Evolutionary conservation across 2,888 invertebrate genomes (phyloP).

Genomic region (Argyra leucocephala): DNA sequence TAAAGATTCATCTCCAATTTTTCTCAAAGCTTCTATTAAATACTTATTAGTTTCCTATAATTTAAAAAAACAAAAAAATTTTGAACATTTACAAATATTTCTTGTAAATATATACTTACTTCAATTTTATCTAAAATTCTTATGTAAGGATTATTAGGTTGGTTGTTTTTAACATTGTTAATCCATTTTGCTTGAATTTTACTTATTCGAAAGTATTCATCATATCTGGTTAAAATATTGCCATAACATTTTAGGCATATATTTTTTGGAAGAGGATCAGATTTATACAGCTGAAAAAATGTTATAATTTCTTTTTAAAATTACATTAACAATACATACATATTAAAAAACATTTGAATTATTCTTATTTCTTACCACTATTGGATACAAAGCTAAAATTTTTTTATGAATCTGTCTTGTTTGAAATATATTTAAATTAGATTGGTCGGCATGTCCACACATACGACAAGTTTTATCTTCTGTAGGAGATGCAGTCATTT

Average conservation of each 20-base stretch:
- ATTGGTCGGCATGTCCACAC: slow-evolving; percentile 25
- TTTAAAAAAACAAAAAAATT: too few species aligned
- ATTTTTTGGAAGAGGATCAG: slow-evolving; percentile 34
- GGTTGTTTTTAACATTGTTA: slow-evolving; percentile 27
- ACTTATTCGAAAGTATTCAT: slow-evolving; percentile 28
- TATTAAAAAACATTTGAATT: background rate
- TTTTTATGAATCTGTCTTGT: slow-evolving; percentile 20
- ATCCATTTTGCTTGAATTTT: slow-evolving; percentile 31
- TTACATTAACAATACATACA: too few species aligned
- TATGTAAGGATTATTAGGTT: slow-evolving; percentile 32
- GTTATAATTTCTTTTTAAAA: too few species aligned
- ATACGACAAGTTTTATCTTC: slow-evolving; percentile 33
- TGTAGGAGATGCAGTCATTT: slow-evolving; percentile 14
- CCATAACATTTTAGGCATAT: slow-evolving; percentile 31
- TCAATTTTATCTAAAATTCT: slow-evolving; percentile 30
- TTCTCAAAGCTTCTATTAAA: background rate
- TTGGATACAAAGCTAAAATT: slow-evolving; percentile 32
- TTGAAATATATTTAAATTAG: slow-evolving; percentile 3
- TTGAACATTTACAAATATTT: too few species aligned
- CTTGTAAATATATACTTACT: slow-evolving; percentile 22
- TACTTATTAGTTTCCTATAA: background rate
- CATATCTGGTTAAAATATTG: slow-evolving; percentile 27
- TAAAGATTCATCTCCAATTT: background rate
- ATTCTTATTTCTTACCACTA: slow-evolving; percentile 27
- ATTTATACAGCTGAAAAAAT: slow-evolving; percentile 28